Conservation (phyloP, 2,888 invertebrate species). For the Caenorhabditis imperialis region DNA sequence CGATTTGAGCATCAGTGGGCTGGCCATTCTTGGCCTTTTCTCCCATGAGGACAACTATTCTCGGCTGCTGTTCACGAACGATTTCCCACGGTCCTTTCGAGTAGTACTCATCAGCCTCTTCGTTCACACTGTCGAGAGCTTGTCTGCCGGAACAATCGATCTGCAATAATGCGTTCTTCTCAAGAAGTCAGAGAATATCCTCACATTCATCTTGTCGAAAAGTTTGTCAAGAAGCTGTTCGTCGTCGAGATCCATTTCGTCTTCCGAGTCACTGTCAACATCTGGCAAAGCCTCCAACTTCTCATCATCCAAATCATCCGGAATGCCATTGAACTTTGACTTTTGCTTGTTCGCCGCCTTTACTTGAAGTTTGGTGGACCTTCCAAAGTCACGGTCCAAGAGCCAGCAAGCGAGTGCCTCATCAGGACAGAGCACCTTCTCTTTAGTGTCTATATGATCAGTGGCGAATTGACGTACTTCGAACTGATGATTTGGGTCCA, state of each 20-base stretch:
- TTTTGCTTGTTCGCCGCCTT: constrained; percentile 12
- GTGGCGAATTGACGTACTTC: constrained; percentile 18
- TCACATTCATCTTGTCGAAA: constrained; percentile 45
- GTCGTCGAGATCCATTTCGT: constrained; percentile 26
- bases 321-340: constrained; percentile 7
- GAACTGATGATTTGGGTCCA: constrained; percentile 16
- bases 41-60: constrained; percentile 8
- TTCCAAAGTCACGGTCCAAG: constrained; percentile 50
- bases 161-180: constrained; percentile 16
- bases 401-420: constrained; percentile 65
- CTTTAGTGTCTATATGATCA: constrained; percentile 24
- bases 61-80: background rate
- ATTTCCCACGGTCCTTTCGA: constrained; percentile 25
- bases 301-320: constrained; percentile 22
- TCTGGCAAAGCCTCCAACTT: background rate
- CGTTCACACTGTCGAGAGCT: background rate
- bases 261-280: constrained; percentile 28
- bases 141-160: constrained; percentile 28
- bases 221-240: constrained; percentile 30
- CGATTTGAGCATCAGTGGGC: constrained; percentile 36
- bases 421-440: constrained; percentile 27
- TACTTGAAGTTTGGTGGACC: background rate
- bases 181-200: background rate
- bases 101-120: constrained; percentile 16
- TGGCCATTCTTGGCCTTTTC: constrained; percentile 1